Percentiles rank a stretch among this genome's conserved stretches.
Conservation (phyloP, 2,113 vertebrate genomes). For the Eulemur rufifrons region DNA sequence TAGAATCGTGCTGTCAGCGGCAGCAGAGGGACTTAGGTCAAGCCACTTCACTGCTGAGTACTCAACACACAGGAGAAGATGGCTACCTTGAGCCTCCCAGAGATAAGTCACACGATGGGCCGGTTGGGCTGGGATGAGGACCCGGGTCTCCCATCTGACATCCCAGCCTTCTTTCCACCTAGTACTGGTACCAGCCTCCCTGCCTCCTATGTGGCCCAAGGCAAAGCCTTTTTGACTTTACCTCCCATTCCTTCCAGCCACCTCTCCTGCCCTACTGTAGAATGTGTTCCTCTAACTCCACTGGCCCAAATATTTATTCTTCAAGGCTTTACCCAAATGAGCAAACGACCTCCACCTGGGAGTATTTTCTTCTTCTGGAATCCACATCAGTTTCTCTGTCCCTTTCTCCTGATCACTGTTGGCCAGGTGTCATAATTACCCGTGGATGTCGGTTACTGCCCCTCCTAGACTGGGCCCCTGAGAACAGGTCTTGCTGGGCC, state of each 20-base stretch:
- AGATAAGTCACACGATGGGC: not conserved
- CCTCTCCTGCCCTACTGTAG: not conserved
- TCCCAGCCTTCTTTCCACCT: not conserved
- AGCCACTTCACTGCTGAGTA: not conserved
- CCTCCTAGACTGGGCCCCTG: not conserved
- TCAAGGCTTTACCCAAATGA: not conserved
- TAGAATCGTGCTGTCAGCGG: not conserved
- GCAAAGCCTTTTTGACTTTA: not conserved
- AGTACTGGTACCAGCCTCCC: not conserved
- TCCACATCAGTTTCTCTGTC: not conserved
- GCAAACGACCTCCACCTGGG: not conserved
- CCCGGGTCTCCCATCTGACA: not conserved
- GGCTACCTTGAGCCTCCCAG: not conserved
- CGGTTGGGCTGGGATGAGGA: not conserved
- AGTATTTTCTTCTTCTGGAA: not conserved
- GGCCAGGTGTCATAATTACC: not conserved
- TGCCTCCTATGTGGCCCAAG: not conserved
- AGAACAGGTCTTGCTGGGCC: not conserved
- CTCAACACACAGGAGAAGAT: not conserved
- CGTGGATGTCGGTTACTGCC: not conserved
- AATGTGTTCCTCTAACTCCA: not conserved
- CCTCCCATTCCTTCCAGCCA: not conserved
- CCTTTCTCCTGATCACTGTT: not conserved
- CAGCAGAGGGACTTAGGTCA: not conserved
- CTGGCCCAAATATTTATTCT: not conserved